Percentiles rank a stretch among this genome's conserved stretches.
Evolutionary conservation across 2,113 vertebrate genomes (phyloP).

Genomic region (Eleginops maclovinus): DNA sequence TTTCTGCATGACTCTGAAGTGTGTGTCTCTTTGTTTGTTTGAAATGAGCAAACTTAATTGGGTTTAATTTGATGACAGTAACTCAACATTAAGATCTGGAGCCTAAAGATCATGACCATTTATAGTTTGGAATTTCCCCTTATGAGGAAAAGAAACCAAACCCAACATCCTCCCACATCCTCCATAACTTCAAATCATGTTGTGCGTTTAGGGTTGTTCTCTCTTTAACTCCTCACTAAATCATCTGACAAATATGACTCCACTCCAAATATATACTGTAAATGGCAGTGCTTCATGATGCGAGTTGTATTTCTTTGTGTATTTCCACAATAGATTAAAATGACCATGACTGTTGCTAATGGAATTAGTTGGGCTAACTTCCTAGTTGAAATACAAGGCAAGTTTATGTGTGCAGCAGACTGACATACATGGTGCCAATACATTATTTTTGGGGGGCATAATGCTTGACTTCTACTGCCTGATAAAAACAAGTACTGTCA

Average conservation of each 20-base stretch:
- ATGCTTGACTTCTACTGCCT: no score
- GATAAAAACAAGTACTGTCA: no score
- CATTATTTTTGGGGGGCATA: no score
- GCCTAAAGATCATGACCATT: conserved; percentile 15
- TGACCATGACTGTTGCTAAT: no score
- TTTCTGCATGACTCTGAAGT: background rate
- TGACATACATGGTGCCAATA: no score
- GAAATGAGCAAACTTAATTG: background rate
- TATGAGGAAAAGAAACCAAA: conserved; percentile 15
- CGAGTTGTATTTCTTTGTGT: background rate
- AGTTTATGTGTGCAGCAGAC: no score
- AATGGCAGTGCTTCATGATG: background rate
- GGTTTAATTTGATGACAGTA: conserved; percentile 27
- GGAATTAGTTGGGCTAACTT: background rate
- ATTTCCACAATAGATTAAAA: background rate
- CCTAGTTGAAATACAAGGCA: no score
- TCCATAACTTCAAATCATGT: background rate
- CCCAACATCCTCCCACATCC: conserved; percentile 14
- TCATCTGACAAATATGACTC: background rate
- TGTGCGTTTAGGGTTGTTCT: background rate
- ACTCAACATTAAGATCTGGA: conserved; percentile 28
- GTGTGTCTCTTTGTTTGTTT: background rate
- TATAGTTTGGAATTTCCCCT: conserved; percentile 27
- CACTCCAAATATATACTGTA: background rate
- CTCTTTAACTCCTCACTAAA: background rate